phyloP scores from a whole-genome alignment of 2,797 vertebrate species.

The Typhlichthys subterraneus region DNA sequence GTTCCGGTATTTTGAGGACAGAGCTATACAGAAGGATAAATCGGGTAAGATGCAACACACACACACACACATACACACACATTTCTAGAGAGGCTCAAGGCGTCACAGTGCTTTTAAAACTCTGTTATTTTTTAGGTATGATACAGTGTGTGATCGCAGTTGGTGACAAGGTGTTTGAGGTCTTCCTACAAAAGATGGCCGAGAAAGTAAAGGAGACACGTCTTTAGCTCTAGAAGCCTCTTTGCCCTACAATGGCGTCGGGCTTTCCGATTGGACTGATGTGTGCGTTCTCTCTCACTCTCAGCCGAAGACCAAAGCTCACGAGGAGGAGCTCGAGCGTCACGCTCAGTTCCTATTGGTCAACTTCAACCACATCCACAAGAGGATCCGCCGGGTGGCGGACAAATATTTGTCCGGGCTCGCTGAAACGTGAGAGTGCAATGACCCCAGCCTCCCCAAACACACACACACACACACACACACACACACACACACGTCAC shows the following conservation, averaged over 20 bases:
- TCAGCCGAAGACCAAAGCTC: constrained; percentile 93
- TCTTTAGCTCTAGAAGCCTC: neutral
- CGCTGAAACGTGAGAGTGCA: constrained; percentile 88
- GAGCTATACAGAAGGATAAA: constrained; percentile 98
- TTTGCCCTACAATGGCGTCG: neutral
- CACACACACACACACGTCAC: neutral
- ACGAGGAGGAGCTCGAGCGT: constrained; percentile 91
- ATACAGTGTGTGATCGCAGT: constrained; percentile 97
- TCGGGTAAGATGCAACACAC: constrained; percentile 79
- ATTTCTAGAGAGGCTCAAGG: neutral
- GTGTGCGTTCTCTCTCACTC: neutral
- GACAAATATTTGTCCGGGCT: constrained; percentile 95
- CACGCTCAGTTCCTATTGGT: constrained; percentile 96
- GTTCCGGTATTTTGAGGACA: constrained; percentile 97
- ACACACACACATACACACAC: too few relatives aligned
- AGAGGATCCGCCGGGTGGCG: constrained; percentile 92
- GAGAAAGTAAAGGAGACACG: constrained; percentile 83
- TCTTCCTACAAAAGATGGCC: constrained; percentile 95
- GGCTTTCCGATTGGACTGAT: neutral
- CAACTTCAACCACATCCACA: constrained; percentile 97
- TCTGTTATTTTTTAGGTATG: constrained; percentile 82
- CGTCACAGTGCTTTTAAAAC: too few relatives aligned
- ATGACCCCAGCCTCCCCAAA: neutral
- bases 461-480: neutral
- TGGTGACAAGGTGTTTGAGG: constrained; percentile 95